phyloP scores from a whole-genome alignment of 37 sponge, comb jelly and placozoan species.

The Aplysina aerophoba region DNA sequence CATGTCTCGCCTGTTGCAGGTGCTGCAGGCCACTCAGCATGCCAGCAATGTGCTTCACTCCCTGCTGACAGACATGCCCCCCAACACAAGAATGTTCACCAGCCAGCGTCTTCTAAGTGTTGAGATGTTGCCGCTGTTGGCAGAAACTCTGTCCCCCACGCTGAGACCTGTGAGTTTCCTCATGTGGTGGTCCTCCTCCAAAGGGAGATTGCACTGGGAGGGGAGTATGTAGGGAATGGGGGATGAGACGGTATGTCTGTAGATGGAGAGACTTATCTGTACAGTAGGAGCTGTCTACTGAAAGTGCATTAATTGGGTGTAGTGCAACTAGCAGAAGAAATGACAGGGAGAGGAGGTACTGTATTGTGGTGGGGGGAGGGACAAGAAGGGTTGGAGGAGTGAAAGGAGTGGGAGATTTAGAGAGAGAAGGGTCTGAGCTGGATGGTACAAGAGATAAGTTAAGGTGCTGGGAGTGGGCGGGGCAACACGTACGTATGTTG shows the following conservation, averaged over 20 bases:
- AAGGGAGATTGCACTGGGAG: too few relatives aligned
- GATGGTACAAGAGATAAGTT: neutral
- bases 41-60: conserved; percentile 51
- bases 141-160: conserved; percentile 81
- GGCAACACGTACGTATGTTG: too few relatives aligned
- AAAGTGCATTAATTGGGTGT: neutral
- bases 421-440: neutral
- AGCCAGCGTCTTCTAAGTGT: conserved; percentile 25
- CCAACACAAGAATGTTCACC: conserved; percentile 49
- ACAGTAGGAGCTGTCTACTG: too few relatives aligned
- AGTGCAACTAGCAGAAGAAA: neutral
- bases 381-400: too few relatives aligned
- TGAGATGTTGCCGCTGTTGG: conserved; percentile 69
- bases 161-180: conserved; percentile 76
- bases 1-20: too few relatives aligned
- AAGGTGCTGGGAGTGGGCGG: too few relatives aligned
- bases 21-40: conserved; percentile 37
- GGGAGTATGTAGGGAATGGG: neutral
- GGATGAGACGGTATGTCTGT: too few relatives aligned
- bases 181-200: too few relatives aligned
- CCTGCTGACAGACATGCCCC: conserved; percentile 58
- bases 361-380: neutral
- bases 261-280: too few relatives aligned
- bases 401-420: neutral
- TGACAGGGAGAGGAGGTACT: neutral